A percentile compares a stretch with the other conserved stretches of the same genome.
Evolutionary conservation across 2,888 invertebrate genomes (phyloP).

Genomic region (Pogonocherus hispidulus): DNA sequence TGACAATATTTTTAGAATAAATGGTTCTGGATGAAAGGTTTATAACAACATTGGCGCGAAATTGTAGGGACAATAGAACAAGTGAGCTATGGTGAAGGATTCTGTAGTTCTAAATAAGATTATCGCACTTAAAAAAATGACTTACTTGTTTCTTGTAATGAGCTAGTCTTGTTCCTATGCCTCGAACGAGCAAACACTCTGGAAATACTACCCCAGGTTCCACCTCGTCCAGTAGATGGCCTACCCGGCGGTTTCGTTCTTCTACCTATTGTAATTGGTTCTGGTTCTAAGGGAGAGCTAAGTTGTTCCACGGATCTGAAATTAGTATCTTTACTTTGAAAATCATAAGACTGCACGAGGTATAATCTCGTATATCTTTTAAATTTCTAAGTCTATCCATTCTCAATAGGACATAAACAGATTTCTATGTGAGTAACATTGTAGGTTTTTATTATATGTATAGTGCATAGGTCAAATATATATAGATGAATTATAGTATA

Average conservation of each 20-base stretch:
- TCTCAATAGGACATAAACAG: too few relatives aligned
- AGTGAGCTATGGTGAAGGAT: too few relatives aligned
- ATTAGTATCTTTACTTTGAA: conserved; percentile 3
- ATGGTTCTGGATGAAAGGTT: too few relatives aligned
- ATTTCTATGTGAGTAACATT: too few relatives aligned
- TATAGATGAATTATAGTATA: too few relatives aligned
- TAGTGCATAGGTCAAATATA: too few relatives aligned
- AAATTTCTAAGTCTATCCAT: too few relatives aligned
- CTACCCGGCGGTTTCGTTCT: conserved; percentile 63
- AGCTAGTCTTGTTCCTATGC: conserved; percentile 83
- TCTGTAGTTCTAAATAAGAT: too few relatives aligned
- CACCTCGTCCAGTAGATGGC: conserved; percentile 76
- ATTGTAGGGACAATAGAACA: too few relatives aligned
- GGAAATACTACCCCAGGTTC: conserved; percentile 93
- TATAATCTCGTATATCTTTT: not conserved
- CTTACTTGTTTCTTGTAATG: conserved; percentile 76
- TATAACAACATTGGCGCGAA: too few relatives aligned
- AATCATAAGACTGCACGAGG: not conserved
- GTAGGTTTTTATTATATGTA: too few relatives aligned
- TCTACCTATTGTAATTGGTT: conserved; percentile 70
- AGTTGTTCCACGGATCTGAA: conserved; percentile 85
- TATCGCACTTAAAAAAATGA: conserved; percentile 32
- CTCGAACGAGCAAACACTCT: conserved; percentile 89
- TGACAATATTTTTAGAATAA: too few relatives aligned
- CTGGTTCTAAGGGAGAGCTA: conserved; percentile 81